These are phyloP conservation scores for Tapirus indicus DNA, from an alignment of 2,797 vertebrate genomes.

Conservation along the genomic window DNA sequence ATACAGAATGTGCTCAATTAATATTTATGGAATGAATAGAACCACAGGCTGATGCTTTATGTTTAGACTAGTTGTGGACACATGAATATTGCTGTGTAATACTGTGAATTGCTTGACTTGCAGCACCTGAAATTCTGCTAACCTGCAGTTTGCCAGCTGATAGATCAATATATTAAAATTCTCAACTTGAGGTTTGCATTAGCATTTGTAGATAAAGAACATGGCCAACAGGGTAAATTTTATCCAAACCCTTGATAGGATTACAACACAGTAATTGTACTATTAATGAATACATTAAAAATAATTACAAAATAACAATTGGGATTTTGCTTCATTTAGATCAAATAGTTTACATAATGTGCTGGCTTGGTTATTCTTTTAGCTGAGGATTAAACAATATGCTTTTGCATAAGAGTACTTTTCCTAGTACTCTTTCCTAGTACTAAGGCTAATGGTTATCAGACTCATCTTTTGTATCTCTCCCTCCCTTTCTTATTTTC, in stretches of 20 bases:
- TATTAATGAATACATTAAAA: conserved; percentile 42
- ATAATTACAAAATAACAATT: conserved; percentile 59
- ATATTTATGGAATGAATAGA: conserved; percentile 6
- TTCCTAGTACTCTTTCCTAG: background rate
- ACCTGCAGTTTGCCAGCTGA: background rate
- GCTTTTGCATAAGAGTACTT: background rate
- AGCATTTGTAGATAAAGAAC: conserved; percentile 66
- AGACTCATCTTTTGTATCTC: background rate
- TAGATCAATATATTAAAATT: conserved; percentile 68
- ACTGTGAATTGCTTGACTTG: conserved; percentile 1
- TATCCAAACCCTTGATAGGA: conserved; percentile 37
- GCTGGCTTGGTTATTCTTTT: background rate
- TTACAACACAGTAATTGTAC: conserved; percentile 23
- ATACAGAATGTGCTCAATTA: background rate
- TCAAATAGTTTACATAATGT: background rate
- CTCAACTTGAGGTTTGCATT: conserved; percentile 31
- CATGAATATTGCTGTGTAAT: background rate
- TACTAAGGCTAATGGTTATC: background rate
- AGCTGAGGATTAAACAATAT: background rate
- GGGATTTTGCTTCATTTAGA: conserved; percentile 37
- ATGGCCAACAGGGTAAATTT: conserved; percentile 14
- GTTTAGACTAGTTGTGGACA: background rate
- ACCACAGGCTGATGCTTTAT: background rate
- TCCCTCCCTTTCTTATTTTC: accelerated
- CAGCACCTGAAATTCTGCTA: background rate